Conservation (phyloP, 64 coral and sea anemone genomes). For the Stichodactyla helianthus region DNA sequence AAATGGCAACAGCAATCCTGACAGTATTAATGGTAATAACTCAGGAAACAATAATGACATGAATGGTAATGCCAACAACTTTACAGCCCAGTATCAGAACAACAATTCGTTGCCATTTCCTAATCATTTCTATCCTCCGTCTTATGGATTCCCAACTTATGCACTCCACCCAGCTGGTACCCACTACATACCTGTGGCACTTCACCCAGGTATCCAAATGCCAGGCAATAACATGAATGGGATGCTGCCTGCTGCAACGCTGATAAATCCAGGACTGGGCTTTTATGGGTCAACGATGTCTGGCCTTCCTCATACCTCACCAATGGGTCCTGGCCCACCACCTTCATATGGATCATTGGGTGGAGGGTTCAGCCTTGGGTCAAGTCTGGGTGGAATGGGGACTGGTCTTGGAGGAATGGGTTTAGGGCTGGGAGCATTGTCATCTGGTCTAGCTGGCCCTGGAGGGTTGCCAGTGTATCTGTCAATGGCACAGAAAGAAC, state of each 20-base stretch:
- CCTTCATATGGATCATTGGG: not conserved
- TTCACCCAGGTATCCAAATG: constrained; percentile 65
- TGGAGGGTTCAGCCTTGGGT: not conserved
- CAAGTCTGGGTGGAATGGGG: not conserved
- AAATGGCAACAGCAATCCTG: not conserved
- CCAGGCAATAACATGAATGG: constrained; percentile 17
- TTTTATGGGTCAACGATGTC: not conserved
- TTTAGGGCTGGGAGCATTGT: not conserved
- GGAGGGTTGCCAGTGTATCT: constrained; percentile 11
- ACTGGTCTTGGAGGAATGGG: constrained; percentile 1
- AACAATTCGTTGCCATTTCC: constrained; percentile 35
- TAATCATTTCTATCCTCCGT: constrained; percentile 33
- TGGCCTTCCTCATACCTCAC: not conserved
- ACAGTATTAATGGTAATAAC: not conserved
- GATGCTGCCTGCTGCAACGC: not conserved
- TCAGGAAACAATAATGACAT: not conserved
- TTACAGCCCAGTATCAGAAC: not conserved
- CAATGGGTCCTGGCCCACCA: not conserved
- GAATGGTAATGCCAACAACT: not conserved
- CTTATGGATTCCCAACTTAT: constrained; percentile 70
- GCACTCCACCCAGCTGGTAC: constrained; percentile 82
- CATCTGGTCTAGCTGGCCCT: not conserved
- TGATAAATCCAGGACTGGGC: not conserved
- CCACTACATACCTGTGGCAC: constrained; percentile 76
- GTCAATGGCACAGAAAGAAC: constrained; percentile 20